Evolutionary conservation across 2,797 vertebrate species (phyloP).

Genomic region (Xiphophorus birchmanni): DNA sequence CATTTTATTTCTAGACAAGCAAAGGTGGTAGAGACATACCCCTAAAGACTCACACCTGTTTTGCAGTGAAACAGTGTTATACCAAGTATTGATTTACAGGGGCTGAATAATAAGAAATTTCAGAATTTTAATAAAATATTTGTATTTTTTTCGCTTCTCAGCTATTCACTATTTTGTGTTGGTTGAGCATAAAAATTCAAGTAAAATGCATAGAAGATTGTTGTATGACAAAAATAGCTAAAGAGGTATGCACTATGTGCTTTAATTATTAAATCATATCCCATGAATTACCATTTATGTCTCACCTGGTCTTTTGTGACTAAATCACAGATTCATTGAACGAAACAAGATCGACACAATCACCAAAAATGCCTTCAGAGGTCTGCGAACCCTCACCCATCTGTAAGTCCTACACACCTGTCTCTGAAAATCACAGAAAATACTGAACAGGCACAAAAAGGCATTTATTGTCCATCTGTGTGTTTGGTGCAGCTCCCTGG

Average conservation of each 20-base stretch:
- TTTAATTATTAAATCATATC: neutral
- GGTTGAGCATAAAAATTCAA: neutral
- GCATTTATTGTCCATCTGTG: conserved; percentile 15
- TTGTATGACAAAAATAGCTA: neutral
- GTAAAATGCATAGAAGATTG: neutral
- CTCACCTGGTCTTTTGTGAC: neutral
- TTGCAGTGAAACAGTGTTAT: neutral
- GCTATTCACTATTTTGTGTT: neutral
- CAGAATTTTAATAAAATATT: neutral
- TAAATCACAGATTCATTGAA: conserved; percentile 90
- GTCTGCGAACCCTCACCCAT: conserved; percentile 93
- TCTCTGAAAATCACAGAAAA: neutral
- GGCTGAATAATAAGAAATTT: neutral
- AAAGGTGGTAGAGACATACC: neutral
- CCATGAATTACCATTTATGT: neutral
- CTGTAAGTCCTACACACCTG: conserved; percentile 86
- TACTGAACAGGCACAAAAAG: neutral
- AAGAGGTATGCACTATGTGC: neutral
- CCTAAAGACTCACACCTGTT: neutral
- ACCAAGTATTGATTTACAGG: neutral
- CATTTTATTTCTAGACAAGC: neutral
- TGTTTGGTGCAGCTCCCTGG: conserved; percentile 86
- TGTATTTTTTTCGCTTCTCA: neutral
- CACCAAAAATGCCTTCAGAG: conserved; percentile 91
- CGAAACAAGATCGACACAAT: conserved; percentile 95